Conservation (phyloP, 2,113 vertebrate genomes). For the Bettongia penicillata region DNA sequence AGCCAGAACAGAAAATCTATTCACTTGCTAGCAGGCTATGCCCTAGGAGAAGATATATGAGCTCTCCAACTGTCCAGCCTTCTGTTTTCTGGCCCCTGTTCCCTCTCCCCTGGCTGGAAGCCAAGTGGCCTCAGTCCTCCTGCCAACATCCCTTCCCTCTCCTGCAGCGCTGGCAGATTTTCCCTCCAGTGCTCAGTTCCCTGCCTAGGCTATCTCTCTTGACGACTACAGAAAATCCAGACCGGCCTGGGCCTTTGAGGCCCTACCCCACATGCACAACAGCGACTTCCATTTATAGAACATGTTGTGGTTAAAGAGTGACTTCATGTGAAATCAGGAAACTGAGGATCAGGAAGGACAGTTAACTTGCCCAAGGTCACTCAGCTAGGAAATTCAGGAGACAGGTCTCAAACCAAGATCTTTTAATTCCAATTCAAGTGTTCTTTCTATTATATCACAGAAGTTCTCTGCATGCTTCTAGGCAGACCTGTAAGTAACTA, state of each 20-base stretch:
- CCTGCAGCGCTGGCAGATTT: background rate
- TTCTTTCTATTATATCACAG: background rate
- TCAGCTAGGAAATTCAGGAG: background rate
- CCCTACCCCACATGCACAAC: background rate
- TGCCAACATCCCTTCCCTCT: background rate
- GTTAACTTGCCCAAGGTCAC: background rate
- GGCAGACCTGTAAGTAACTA: background rate
- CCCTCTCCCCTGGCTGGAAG: background rate
- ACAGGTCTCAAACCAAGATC: background rate
- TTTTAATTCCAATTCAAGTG: background rate
- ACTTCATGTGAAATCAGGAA: background rate
- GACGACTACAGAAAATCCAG: background rate
- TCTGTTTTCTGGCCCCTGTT: background rate
- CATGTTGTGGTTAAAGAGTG: background rate
- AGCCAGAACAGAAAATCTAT: background rate
- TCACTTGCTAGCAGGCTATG: slow-evolving; percentile 1
- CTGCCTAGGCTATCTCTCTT: background rate
- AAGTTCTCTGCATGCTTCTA: background rate
- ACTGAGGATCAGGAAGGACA: background rate
- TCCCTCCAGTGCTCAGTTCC: background rate
- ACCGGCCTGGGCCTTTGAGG: background rate
- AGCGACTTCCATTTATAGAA: background rate
- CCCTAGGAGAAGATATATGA: background rate
- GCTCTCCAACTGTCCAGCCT: background rate
- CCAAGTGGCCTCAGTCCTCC: background rate